Evolutionary conservation across 1,140 invertebrate genomes (phyloP).

Genomic region (Meloidogyne floridensis): DNA sequence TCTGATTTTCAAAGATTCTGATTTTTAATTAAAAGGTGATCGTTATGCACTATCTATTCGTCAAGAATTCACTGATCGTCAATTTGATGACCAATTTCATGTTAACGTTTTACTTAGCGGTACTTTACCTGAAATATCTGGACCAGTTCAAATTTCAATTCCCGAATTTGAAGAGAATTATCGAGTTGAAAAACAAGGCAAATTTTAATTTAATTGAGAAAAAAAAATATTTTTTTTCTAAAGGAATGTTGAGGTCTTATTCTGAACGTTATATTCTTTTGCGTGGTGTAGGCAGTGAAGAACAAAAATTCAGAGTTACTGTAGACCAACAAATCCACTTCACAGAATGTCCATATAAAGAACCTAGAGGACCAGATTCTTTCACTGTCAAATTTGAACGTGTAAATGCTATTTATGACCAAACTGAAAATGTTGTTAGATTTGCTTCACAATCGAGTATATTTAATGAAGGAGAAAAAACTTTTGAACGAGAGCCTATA

Average conservation of each 20-base stretch:
- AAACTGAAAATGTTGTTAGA: conserved; percentile 78
- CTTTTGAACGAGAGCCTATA: not conserved
- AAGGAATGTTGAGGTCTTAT: conserved; percentile 44
- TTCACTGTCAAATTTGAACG: conserved; percentile 34
- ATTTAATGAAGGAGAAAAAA: not conserved
- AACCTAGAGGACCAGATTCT: not conserved
- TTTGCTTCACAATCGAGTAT: conserved; percentile 71
- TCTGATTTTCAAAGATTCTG: too few relatives aligned
- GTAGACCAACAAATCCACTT: conserved; percentile 52
- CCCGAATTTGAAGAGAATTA: conserved; percentile 82
- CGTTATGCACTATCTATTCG: conserved; percentile 71
- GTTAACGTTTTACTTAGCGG: conserved; percentile 78
- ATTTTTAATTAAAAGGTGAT: conserved; percentile 45
- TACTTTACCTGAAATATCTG: conserved; percentile 73
- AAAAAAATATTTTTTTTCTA: not conserved
- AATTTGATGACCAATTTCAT: conserved; percentile 79
- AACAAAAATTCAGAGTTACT: conserved; percentile 44
- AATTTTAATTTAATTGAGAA: not conserved
- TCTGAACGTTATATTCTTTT: conserved; percentile 36
- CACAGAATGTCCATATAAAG: conserved; percentile 42
- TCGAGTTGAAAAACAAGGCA: conserved; percentile 73
- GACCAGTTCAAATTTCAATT: conserved; percentile 71
- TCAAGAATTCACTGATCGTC: conserved; percentile 79
- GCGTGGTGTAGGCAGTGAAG: conserved; percentile 31
- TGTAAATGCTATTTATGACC: conserved; percentile 76